These are phyloP conservation scores for Dysmachus trigonus DNA, from an alignment of 2,888 invertebrate genomes.

Conservation along the genomic window DNA sequence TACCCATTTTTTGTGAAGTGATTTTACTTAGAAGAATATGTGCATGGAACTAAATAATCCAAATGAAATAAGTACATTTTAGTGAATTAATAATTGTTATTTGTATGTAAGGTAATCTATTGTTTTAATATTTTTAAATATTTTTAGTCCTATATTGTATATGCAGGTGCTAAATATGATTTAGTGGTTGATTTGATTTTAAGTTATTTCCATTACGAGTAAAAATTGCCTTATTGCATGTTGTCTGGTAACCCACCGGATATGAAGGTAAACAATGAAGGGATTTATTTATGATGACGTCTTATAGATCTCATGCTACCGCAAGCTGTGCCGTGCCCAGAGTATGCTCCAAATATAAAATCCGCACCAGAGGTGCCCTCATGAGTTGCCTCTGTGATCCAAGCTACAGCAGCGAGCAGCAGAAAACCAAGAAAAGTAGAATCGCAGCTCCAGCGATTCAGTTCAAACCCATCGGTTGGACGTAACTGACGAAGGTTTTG, in stretches of 20 bases:
- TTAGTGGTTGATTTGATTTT: neutral
- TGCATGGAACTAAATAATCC: too few relatives aligned
- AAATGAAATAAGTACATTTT: too few relatives aligned
- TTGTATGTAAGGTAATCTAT: too few relatives aligned
- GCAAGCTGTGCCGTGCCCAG: neutral
- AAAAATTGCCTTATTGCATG: neutral
- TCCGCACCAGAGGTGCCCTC: neutral
- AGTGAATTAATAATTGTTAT: too few relatives aligned
- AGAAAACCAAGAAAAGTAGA: slow-evolving; percentile 21
- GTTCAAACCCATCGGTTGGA: slow-evolving; percentile 47
- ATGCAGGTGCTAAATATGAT: too few relatives aligned
- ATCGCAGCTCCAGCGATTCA: slow-evolving; percentile 27
- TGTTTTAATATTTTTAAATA: too few relatives aligned
- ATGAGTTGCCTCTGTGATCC: slow-evolving; percentile 18
- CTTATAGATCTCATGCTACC: neutral
- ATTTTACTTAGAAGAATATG: too few relatives aligned
- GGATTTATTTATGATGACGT: neutral
- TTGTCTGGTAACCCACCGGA: neutral
- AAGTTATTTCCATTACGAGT: too few relatives aligned
- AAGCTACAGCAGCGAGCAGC: neutral
- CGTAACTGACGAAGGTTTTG: slow-evolving; percentile 30
- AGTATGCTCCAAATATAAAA: neutral
- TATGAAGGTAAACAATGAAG: neutral
- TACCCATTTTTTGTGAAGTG: too few relatives aligned
- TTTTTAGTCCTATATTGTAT: too few relatives aligned